Base-by-base conservation (phyloP, 1,140 invertebrate genomes). In the Coelopa frigida region DNA sequence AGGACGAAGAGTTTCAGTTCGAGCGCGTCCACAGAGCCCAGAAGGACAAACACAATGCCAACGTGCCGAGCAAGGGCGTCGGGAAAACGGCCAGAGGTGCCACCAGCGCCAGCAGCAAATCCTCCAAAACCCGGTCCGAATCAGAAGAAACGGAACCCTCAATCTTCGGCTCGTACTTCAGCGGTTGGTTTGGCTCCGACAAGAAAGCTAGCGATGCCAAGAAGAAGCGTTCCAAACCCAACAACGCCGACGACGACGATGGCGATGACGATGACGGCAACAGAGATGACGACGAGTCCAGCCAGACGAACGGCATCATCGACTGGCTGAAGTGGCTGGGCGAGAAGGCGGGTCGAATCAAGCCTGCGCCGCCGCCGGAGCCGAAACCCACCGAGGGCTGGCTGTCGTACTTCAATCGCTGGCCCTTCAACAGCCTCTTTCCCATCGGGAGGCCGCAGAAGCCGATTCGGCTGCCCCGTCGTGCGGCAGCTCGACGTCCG, bases 241-340 rank as follows among this genome's bases (percentile, higher is more conserved):
- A n/a, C n/a, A n/a, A n/a, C 18, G 46, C 38, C 23, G 42, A 43
- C 20, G 49, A 53, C 44, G 51, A 43, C 29, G 46, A 48, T 18
- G 49, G 39, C n/a, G 37, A 49, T 44, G 24, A 24, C 11, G 44
- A 45, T 22, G 26, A 17, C 2, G 32, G 17, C 10, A 37, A 42
- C 21, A 33, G 49, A 6, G 32, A 29, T 36, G 20, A 24, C 14
- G 22, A 22, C 11, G 15, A n/a, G 23, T 23, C 32, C 36, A 10
- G 45, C 46, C 37, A 65, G 70, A 38, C 69, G 2, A 53, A 63
- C 63, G n/a, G 64, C 58, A 53, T 60, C 46, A 52, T 72, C 55
- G 12, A 61, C 67, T 57, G 74, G 73, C 40, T 68, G 58, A 38
- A 73, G 59, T 54, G 45, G 51, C 23, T 59, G 4, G 49, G 48